phyloP scores from a whole-genome alignment of 2,888 invertebrate species.

The Drosophila incognita region DNA sequence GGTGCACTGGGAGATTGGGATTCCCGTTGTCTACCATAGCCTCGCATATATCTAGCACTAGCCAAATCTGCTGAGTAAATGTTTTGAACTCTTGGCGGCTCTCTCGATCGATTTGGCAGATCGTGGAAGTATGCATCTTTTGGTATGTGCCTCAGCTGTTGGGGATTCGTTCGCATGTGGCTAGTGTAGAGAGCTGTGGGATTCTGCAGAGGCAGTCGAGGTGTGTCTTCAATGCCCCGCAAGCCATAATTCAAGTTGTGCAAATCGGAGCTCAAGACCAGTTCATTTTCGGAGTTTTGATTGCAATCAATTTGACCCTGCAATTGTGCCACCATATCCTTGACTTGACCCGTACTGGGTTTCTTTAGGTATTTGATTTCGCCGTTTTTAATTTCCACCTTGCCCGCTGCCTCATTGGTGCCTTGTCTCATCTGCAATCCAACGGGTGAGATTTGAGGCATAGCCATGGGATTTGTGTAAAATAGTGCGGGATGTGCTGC shows the following conservation, averaged over 20 bases:
- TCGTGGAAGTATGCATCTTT: constrained; percentile 88
- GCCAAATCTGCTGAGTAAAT: constrained; percentile 34
- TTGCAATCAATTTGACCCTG: constrained; percentile 69
- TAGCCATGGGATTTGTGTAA: constrained; percentile 51
- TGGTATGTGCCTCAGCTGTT: constrained; percentile 85
- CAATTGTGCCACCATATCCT: constrained; percentile 76
- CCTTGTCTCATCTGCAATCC: constrained; percentile 40
- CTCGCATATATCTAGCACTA: constrained; percentile 24
- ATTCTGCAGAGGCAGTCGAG: constrained; percentile 27
- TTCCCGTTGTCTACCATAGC: constrained; percentile 27
- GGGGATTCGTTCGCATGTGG: constrained; percentile 12
- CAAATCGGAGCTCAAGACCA: constrained; percentile 12
- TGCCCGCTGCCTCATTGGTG: constrained; percentile 34
- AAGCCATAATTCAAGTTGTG: constrained; percentile 44
- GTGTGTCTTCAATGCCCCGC: constrained; percentile 19
- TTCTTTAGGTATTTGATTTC: constrained; percentile 78
- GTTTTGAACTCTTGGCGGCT: constrained; percentile 27
- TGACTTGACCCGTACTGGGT: constrained; percentile 73
- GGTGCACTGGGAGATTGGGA: constrained; percentile 1
- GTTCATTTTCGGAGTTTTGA: constrained; percentile 5
- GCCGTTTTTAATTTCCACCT: constrained; percentile 68
- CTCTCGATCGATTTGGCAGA: constrained; percentile 85
- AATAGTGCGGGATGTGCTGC: constrained; percentile 39
- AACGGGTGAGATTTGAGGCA: constrained; percentile 1
- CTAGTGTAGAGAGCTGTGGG: constrained; percentile 18